These are phyloP conservation scores for Scaptomyza reducta DNA, from an alignment of 2,888 invertebrate genomes.

Conservation along the genomic window DNA sequence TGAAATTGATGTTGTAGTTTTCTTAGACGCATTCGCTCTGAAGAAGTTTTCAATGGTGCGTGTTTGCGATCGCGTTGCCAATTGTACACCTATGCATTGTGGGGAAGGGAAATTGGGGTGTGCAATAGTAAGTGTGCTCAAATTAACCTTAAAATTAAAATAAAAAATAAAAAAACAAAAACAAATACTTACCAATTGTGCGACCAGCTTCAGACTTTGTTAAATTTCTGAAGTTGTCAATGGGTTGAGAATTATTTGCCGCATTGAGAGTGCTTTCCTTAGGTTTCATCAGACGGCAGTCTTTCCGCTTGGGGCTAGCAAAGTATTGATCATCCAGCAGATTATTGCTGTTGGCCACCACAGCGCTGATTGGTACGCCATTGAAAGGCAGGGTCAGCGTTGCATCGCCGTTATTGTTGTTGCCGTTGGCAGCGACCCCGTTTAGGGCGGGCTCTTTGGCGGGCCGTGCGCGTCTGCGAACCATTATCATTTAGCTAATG, in stretches of 20 bases:
- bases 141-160: slow-evolving; percentile 41
- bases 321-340: slow-evolving; percentile 83
- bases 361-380: slow-evolving; percentile 43
- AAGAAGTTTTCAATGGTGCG: slow-evolving; percentile 82
- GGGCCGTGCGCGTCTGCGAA: slow-evolving; percentile 77
- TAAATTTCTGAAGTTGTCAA: slow-evolving; percentile 30
- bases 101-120: not conserved
- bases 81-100: slow-evolving; percentile 69
- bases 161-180: not conserved
- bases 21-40: slow-evolving; percentile 71
- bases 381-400: slow-evolving; percentile 40
- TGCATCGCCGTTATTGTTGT: slow-evolving; percentile 9
- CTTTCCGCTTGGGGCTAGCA: slow-evolving; percentile 84
- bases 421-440: slow-evolving; percentile 22
- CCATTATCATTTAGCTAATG: slow-evolving; percentile 72
- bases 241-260: slow-evolving; percentile 18
- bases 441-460: slow-evolving; percentile 56
- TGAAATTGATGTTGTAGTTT: slow-evolving; percentile 31
- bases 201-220: slow-evolving; percentile 63
- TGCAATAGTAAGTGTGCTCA: slow-evolving; percentile 10
- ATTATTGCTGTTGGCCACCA: slow-evolving; percentile 46
- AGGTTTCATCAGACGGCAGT: slow-evolving; percentile 82
- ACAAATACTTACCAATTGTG: slow-evolving; percentile 70
- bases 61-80: slow-evolving; percentile 82
- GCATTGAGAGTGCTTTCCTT: slow-evolving; percentile 60